Conservation (phyloP, 92 coral and sea anemone genomes). For the Bergia sp. region DNA sequence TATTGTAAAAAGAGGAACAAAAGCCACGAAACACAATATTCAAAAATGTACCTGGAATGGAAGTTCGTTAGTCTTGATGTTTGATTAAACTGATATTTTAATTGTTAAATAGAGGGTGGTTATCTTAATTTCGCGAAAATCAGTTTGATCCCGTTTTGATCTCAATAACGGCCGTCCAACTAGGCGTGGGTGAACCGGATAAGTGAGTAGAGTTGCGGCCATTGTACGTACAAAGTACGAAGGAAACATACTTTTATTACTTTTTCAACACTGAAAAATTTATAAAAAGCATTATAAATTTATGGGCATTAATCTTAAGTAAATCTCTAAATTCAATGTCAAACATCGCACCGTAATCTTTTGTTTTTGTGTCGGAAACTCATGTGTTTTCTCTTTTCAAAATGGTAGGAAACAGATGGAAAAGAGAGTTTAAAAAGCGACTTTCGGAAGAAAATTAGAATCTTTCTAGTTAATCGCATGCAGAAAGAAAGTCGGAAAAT, state of each 20-base stretch:
- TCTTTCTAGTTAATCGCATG: neutral
- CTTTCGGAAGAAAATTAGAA: neutral
- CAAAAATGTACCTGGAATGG: neutral
- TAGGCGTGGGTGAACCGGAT: neutral
- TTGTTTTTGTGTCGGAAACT: conserved; percentile 18
- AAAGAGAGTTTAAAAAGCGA: neutral
- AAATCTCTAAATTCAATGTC: conserved; percentile 2
- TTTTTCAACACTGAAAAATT: neutral
- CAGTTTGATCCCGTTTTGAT: neutral
- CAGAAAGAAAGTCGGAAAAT: neutral
- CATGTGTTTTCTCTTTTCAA: neutral
- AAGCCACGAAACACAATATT: neutral
- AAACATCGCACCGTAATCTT: conserved; percentile 1
- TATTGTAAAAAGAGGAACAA: neutral
- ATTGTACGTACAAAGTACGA: neutral
- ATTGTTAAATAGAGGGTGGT: neutral
- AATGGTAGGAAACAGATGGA: neutral
- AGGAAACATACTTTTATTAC: neutral
- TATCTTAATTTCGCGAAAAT: neutral
- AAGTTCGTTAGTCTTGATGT: no score
- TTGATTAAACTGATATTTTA: neutral
- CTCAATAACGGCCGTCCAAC: neutral
- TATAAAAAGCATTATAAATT: neutral
- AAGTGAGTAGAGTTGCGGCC: neutral
- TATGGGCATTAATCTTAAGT: conserved; percentile 10